Conservation (phyloP, 1,140 invertebrate genomes). For the Drosophila auraria region DNA sequence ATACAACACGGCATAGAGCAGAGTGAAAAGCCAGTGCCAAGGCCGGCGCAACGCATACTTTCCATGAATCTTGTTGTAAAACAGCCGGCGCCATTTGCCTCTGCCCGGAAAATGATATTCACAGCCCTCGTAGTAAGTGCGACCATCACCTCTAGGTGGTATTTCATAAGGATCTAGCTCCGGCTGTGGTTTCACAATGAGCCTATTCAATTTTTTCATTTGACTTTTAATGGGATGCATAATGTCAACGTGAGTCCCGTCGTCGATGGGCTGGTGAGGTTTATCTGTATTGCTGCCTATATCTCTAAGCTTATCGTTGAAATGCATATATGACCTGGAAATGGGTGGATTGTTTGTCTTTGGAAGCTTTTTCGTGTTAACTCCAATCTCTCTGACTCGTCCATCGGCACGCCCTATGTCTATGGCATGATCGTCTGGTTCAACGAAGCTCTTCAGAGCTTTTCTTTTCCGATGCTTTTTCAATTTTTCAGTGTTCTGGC, state of each 20-base stretch:
- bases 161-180: conserved; percentile 10
- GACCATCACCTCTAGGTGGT: not conserved
- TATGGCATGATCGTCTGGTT: not conserved
- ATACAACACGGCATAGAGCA: conserved; percentile 7
- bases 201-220: not conserved
- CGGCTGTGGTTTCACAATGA: not conserved
- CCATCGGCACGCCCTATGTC: not conserved
- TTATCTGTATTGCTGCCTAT: conserved; percentile 5
- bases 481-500: not conserved
- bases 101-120: conserved; percentile 55
- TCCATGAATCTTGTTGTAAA: conserved; percentile 3
- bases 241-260: not conserved
- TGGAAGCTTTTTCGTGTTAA: conserved; percentile 18
- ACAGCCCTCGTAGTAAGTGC: conserved; percentile 27
- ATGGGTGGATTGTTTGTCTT: not conserved
- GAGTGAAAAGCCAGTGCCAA: conserved; percentile 14
- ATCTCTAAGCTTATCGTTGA: not conserved
- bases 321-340: not conserved
- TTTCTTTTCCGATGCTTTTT: not conserved
- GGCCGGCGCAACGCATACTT: not conserved
- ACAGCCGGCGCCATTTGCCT: conserved; percentile 3
- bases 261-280: not conserved
- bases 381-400: conserved; percentile 6
- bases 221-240: not conserved
- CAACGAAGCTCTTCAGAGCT: not conserved